Percentiles rank a stretch among this genome's conserved stretches.
These are phyloP conservation scores for Drosophila differens DNA, from an alignment of 2,888 invertebrate species.

Conservation along the genomic window DNA sequence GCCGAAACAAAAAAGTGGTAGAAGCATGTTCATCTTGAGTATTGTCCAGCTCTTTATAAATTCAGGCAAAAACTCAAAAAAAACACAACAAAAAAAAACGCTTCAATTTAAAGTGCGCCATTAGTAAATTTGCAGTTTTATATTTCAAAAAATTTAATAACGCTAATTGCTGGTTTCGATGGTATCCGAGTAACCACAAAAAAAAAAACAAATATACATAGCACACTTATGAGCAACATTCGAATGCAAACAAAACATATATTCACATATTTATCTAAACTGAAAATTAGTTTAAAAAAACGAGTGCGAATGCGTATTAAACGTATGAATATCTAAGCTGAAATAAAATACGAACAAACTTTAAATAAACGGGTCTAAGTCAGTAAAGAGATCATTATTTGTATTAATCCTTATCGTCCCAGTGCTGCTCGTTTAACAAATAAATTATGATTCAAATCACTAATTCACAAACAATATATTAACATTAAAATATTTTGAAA, in stretches of 20 bases:
- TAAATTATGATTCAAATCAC: neutral
- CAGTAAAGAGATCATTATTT: neutral
- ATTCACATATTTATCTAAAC: too few relatives aligned
- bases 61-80: neutral
- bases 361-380: neutral
- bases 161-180: slow-evolving; percentile 52
- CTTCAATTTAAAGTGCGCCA: neutral
- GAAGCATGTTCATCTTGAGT: neutral
- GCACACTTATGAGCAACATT: slow-evolving; percentile 26
- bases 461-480: neutral
- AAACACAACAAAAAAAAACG: neutral
- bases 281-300: neutral
- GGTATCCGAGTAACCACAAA: neutral
- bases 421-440: neutral
- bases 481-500: neutral
- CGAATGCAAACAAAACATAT: too few relatives aligned
- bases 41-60: neutral
- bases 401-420: neutral
- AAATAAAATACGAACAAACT: neutral
- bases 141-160: slow-evolving; percentile 49
- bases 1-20: slow-evolving; percentile 7
- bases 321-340: neutral
- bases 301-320: neutral
- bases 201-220: slow-evolving; percentile 2
- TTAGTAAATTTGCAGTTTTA: neutral